Conservation (phyloP, 2,888 invertebrate genomes). For the Scaptomyza cyrtandrae region DNA sequence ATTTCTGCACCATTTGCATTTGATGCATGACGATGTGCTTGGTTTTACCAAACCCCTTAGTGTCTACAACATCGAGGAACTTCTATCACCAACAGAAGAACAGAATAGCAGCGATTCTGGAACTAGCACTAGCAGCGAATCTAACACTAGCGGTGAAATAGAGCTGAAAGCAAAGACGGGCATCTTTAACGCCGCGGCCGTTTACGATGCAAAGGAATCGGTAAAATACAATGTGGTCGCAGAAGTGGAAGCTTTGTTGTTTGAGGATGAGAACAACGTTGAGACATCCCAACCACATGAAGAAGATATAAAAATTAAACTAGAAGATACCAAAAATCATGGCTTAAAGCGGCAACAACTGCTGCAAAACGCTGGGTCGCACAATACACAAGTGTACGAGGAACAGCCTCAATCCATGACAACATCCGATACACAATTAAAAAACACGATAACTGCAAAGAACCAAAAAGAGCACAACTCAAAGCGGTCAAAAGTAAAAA, state of each 20-base stretch:
- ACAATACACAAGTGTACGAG: not conserved
- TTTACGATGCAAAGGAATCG: conserved; percentile 6
- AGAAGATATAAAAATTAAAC: not conserved
- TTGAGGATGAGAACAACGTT: conserved; percentile 2
- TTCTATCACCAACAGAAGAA: conserved; percentile 35
- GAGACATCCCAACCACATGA: not conserved
- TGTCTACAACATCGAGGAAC: conserved; percentile 66
- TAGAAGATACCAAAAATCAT: not conserved
- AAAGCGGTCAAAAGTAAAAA: not conserved
- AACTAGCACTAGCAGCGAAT: conserved; percentile 25
- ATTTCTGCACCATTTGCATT: conserved; percentile 66
- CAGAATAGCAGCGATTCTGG: no score
- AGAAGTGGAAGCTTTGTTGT: conserved; percentile 44
- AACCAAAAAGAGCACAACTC: not conserved
- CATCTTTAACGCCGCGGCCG: not conserved
- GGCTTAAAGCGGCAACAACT: conserved; percentile 6
- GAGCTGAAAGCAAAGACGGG: not conserved
- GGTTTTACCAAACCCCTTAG: conserved; percentile 44
- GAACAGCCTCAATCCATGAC: not conserved
- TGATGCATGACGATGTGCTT: conserved; percentile 53
- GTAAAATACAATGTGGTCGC: conserved; percentile 16
- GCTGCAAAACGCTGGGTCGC: not conserved
- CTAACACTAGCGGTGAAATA: not conserved
- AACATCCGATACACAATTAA: not conserved
- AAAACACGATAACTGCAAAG: not conserved